Evolutionary conservation across 2,113 vertebrate genomes (phyloP).

Genomic region (Lepidothrix coronata): DNA sequence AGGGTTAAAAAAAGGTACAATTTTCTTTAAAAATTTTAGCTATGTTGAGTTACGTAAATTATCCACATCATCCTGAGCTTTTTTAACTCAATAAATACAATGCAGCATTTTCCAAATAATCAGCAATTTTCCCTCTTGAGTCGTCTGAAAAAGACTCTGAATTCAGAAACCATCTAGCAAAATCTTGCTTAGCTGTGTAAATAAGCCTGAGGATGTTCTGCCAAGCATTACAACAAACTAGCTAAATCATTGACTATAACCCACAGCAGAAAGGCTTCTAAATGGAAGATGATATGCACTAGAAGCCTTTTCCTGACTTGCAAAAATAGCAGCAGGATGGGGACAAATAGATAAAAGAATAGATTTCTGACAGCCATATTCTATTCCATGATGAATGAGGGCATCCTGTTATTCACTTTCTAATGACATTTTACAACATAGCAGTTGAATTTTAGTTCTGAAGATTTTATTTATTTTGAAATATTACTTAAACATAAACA

Average conservation of each 20-base stretch:
- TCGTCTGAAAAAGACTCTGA: conserved; percentile 66
- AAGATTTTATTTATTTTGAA: not conserved
- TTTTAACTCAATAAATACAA: conserved; percentile 36
- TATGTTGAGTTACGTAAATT: not conserved
- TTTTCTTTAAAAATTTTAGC: not conserved
- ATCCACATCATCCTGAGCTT: not conserved
- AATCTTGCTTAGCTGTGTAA: conserved; percentile 78
- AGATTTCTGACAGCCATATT: not conserved
- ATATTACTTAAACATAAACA: conserved; percentile 5
- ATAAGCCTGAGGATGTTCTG: conserved; percentile 70
- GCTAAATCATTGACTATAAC: conserved; percentile 72
- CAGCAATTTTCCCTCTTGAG: conserved; percentile 66
- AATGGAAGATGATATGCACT: conserved; percentile 60
- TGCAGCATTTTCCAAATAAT: conserved; percentile 61
- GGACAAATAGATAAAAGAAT: conserved; percentile 29
- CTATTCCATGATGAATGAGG: not conserved
- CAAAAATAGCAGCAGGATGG: conserved; percentile 39
- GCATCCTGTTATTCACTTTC: not conserved
- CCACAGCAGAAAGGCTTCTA: conserved; percentile 67
- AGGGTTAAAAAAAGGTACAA: not conserved
- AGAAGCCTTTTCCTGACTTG: conserved; percentile 56
- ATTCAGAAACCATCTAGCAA: conserved; percentile 71
- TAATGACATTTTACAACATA: not conserved
- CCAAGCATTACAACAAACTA: conserved; percentile 63
- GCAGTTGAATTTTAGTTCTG: not conserved